These are phyloP conservation scores for Porites australiensis DNA, from an alignment of 64 coral and sea anemone genomes.

Conservation along the genomic window DNA sequence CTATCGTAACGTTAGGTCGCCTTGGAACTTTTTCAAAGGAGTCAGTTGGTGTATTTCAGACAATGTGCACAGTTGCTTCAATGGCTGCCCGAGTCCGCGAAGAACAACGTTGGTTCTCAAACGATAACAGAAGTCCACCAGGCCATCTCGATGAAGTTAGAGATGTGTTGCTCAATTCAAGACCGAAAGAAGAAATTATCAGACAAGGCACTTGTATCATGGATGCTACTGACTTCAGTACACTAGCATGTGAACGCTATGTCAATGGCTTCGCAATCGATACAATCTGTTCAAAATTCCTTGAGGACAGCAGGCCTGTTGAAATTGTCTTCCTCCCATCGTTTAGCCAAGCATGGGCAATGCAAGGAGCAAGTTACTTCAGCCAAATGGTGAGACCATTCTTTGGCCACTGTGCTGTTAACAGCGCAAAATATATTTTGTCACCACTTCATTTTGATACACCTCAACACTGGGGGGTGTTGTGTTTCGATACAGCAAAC, in stretches of 20 bases:
- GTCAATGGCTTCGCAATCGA: conserved; percentile 34
- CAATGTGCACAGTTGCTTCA: not conserved
- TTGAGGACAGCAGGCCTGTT: not conserved
- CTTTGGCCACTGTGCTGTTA: not conserved
- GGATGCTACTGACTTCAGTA: conserved; percentile 5
- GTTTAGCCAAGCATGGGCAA: conserved; percentile 34
- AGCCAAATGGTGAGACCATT: not conserved
- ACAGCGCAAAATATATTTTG: not conserved
- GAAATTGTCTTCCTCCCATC: not conserved
- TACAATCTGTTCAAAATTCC: conserved; percentile 1
- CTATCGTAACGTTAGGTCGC: not conserved
- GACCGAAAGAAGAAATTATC: not conserved
- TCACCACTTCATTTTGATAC: not conserved
- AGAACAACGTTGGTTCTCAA: conserved; percentile 8
- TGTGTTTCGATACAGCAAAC: conserved; percentile 4
- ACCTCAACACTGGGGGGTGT: not conserved
- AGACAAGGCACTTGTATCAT: not conserved
- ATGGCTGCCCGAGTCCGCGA: not conserved
- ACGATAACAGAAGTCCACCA: not conserved
- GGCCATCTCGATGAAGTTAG: not conserved
- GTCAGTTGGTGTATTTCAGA: not conserved
- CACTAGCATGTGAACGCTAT: conserved; percentile 17
- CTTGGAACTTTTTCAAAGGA: conserved; percentile 1
- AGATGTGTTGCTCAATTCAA: conserved; percentile 1
- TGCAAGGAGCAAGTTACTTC: not conserved